Percentiles rank a stretch among this genome's conserved stretches.
Conservation (phyloP, 2,113 vertebrate genomes). For the Coturnix japonica region DNA sequence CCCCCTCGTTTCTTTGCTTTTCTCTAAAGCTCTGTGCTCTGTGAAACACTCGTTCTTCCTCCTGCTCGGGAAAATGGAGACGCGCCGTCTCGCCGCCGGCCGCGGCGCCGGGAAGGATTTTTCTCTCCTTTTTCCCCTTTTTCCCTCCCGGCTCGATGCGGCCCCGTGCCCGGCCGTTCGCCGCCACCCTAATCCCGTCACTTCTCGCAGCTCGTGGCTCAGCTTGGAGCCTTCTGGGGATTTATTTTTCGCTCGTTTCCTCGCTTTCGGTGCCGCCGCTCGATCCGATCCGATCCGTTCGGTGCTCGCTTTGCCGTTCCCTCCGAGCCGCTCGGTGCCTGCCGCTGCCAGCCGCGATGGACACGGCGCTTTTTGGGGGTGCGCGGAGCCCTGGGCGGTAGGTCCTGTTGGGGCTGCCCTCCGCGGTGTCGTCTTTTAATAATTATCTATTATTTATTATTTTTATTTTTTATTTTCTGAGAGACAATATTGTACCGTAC, state of each 20-base stretch:
- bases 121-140: constrained; percentile 61
- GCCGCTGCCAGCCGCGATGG: constrained; percentile 53
- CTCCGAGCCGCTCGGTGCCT: constrained; percentile 22
- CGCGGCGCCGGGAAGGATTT: constrained; percentile 64
- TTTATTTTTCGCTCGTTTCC: constrained; percentile 55
- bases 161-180: constrained; percentile 1
- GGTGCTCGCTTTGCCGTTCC: constrained; percentile 39
- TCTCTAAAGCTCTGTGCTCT: constrained; percentile 76
- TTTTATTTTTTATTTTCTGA: background rate
- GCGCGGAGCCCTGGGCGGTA: constrained; percentile 58
- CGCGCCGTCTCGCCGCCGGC: constrained; percentile 64
- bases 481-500: background rate
- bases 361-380: constrained; percentile 52
- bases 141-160: constrained; percentile 54
- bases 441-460: no score
- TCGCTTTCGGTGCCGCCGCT: constrained; percentile 40
- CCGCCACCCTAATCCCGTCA: background rate
- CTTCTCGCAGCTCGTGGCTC: constrained; percentile 37
- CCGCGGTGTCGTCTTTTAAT: no score
- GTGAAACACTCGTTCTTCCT: constrained; percentile 72
- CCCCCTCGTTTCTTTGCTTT: constrained; percentile 74
- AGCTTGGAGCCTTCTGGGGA: constrained; percentile 53
- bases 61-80: constrained; percentile 79
- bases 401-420: constrained; percentile 32
- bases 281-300: constrained; percentile 4